Evolutionary conservation across 2,797 vertebrate species (phyloP).

Genomic region (Siniperca undulata): DNA sequence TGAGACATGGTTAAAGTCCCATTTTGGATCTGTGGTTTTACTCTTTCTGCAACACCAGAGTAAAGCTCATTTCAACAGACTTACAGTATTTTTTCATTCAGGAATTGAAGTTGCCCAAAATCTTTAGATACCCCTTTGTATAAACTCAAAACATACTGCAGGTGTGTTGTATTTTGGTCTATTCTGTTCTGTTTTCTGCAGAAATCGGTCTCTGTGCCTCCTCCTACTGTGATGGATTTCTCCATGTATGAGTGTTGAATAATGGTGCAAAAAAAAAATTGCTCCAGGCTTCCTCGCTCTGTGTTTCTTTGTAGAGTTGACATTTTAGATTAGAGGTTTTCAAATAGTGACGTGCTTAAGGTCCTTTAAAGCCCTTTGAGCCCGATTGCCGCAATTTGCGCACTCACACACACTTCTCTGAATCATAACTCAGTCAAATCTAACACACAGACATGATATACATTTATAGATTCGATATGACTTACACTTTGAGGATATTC

Average conservation of each 20-base stretch:
- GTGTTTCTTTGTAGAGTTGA: neutral
- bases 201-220: neutral
- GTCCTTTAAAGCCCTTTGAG: neutral
- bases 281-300: neutral
- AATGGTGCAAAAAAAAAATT: neutral
- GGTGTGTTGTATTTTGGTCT: neutral
- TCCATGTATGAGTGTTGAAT: neutral
- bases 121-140: neutral
- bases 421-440: neutral
- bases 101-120: neutral
- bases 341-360: neutral
- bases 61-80: conserved; percentile 6
- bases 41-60: neutral
- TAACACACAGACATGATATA: too few species aligned
- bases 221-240: neutral
- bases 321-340: neutral
- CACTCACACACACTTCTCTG: too few species aligned
- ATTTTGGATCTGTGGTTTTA: neutral
- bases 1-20: neutral
- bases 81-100: neutral
- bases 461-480: too few species aligned
- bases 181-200: neutral
- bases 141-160: neutral
- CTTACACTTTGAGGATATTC: neutral
- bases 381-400: neutral